Conservation (phyloP, 1,140 invertebrate species). For the Pissodes strobi region DNA sequence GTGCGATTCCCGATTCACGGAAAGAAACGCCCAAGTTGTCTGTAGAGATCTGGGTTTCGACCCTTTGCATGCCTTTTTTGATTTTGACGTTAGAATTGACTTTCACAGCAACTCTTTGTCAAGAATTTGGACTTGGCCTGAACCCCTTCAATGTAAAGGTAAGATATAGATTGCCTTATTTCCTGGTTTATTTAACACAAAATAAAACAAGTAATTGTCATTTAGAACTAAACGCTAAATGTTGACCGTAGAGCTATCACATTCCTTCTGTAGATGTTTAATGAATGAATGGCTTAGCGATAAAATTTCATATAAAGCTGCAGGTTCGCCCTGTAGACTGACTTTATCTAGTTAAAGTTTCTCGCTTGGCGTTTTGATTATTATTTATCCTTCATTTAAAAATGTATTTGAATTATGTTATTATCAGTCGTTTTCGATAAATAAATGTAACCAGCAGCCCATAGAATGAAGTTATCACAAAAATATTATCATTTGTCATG, state of each 20-base stretch:
- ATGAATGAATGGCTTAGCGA: too few relatives aligned
- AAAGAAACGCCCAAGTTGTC: conserved; percentile 92
- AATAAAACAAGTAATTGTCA: not conserved
- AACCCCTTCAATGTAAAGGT: conserved; percentile 85
- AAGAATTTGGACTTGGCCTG: conserved; percentile 92
- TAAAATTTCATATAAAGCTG: too few relatives aligned
- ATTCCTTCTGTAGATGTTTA: too few relatives aligned
- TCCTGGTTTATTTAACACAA: not conserved
- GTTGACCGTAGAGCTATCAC: not conserved
- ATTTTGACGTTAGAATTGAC: conserved; percentile 78
- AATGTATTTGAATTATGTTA: too few relatives aligned
- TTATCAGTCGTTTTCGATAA: too few relatives aligned
- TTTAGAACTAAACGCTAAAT: not conserved
- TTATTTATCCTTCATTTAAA: too few relatives aligned
- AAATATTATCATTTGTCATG: too few relatives aligned
- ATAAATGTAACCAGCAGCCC: too few relatives aligned
- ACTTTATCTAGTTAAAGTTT: too few relatives aligned
- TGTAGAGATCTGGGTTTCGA: conserved; percentile 93
- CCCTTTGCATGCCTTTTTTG: conserved; percentile 84
- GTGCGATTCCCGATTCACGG: conserved; percentile 93
- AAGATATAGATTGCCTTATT: not conserved
- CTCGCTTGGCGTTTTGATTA: too few relatives aligned
- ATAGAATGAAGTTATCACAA: too few relatives aligned
- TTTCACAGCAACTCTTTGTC: conserved; percentile 82
- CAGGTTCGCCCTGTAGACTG: too few relatives aligned